Evolutionary conservation across 2,113 vertebrate genomes (phyloP), one percentile per base, ranked within the genome.

Genomic region (Fukomys damarensis): DNA sequence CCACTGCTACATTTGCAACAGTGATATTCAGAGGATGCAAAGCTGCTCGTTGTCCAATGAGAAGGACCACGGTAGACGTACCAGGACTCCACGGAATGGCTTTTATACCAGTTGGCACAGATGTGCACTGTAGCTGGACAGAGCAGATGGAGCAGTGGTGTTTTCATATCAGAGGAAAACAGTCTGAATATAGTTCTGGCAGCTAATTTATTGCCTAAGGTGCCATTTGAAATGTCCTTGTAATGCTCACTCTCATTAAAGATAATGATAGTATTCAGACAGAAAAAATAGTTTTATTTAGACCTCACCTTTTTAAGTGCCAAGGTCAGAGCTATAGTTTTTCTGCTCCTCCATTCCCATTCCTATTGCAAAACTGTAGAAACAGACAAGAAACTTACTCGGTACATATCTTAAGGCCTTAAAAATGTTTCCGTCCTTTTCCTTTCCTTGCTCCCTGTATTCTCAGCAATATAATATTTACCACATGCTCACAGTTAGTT

Each of bases 231-330:
- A 97, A 89, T 77, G 86, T 91, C 91, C 92, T 96, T 97, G 86
- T 72, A 76, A 84, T 96, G 74, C 77, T 43, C 82, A 96, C 70
- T 86, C 43, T 97, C 97, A 96, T 97, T 94, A 91, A 82, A 70
- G 66, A 72, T 97, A 95, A 90, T 94, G 89, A 87, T 89, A 98
- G 93, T 77, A 96, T 96, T 97, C 59, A 94, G 46, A 97, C 3
- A 95, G 86, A n/a, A 95, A 95, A 98, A 89, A 81, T 72, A 93
- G 68, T 97, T 96, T 94, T 97, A 97, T 98, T 96, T 96, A 82
- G 85, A 76, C 22, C 49, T 93, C 52, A 94, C 66, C 65, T 98
- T 94, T 95, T 82, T 79, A 76, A 95, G 49, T 68, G 82, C 22
- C 0, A 85, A 98, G 86, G 89, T 94, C 96, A 98, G 90, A 85